Percentiles rank a stretch among this genome's conserved stretches.
These are phyloP conservation scores for Pediacus dermestoides DNA, from an alignment of 2,888 invertebrate genomes.

Conservation along the genomic window DNA sequence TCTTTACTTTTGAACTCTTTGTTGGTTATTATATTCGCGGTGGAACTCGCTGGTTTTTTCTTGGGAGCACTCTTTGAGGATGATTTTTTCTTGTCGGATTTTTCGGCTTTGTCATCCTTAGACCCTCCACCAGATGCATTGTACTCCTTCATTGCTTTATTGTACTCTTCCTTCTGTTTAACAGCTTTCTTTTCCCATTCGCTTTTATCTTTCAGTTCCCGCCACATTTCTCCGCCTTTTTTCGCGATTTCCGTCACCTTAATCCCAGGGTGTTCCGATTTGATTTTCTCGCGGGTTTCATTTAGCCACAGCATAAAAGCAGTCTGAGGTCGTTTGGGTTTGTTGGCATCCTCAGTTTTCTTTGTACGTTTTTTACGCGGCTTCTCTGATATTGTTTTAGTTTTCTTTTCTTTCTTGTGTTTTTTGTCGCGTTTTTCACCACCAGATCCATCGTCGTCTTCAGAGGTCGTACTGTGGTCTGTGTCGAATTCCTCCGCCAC, in stretches of 20 bases:
- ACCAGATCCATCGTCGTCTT: conserved; percentile 47
- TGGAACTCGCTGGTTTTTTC: conserved; percentile 27
- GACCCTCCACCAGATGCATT: conserved; percentile 68
- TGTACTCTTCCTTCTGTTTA: conserved; percentile 84
- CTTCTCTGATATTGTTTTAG: conserved; percentile 61
- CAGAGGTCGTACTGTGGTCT: conserved; percentile 41
- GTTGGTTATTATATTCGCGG: too few relatives aligned
- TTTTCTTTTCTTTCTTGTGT: conserved; percentile 54
- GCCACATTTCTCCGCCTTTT: conserved; percentile 94
- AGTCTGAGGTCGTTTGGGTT: conserved; percentile 83
- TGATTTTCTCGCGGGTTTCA: conserved; percentile 78
- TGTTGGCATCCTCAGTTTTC: conserved; percentile 77
- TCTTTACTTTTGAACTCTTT: conserved; percentile 85
- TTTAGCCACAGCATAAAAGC: conserved; percentile 96
- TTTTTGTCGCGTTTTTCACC: conserved; percentile 54
- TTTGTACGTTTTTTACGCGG: conserved; percentile 61
- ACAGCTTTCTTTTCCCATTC: conserved; percentile 88
- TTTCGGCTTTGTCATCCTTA: conserved; percentile 49
- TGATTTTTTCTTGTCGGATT: conserved; percentile 52
- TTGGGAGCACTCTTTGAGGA: conserved; percentile 37
- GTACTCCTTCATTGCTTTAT: conserved; percentile 84
- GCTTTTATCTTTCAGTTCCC: conserved; percentile 77
- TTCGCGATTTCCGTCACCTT: conserved; percentile 89
- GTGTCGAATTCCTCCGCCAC: conserved; percentile 64
- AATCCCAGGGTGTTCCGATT: conserved; percentile 86